Evolutionary conservation across 2,113 vertebrate species (phyloP), one percentile per base, ranked within the genome.

Genomic region (Macquaria australasica): DNA sequence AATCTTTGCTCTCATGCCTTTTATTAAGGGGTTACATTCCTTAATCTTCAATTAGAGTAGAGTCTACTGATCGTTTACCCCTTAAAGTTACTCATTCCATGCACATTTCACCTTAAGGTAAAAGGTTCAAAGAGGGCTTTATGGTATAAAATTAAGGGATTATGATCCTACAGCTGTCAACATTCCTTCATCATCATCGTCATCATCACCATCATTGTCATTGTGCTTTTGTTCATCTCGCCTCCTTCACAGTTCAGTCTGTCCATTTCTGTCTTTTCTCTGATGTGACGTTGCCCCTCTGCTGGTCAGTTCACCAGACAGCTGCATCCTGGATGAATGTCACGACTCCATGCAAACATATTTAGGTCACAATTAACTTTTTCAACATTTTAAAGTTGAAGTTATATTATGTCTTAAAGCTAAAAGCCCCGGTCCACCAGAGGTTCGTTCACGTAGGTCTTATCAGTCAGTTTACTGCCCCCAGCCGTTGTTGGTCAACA

Each of bases 91-190:
- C 37, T 81, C 23, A 37, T 77, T 84, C 66, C 75, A 78, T 83
- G 23, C 66, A 83, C 37, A 91, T 89, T 89, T 91, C 76, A 88
- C n/a, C 60, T 79, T 79, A n/a, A 39, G 14, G 16, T 60, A 1
- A 66, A 74, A 14, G 6, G 2, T 4, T 73, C 16, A 25, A 16
- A 72, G 21, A 69, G 4, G 31, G 43, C 9, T 55, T 77, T 37
- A 25, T 51, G 39, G 56, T 68, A 37, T 34, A 50, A 0, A 21
- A 28, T 53, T 59, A 25, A 50, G 23, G 25, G 3, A 43, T 72
- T n/a, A 45, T 23, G 8, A 62, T 73, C 9, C 11, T 43, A 14
- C 37, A 45, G 6, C 53, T 60, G 58, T 83, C 64, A 43, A 21
- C 67, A 50, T 43, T 62, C 20, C 31, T 10, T 70, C 59, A 20